A percentile compares a stretch with the other conserved stretches of the same genome.
Evolutionary conservation across 2,113 vertebrate genomes (phyloP).

Genomic region (Nymphicus hollandicus): DNA sequence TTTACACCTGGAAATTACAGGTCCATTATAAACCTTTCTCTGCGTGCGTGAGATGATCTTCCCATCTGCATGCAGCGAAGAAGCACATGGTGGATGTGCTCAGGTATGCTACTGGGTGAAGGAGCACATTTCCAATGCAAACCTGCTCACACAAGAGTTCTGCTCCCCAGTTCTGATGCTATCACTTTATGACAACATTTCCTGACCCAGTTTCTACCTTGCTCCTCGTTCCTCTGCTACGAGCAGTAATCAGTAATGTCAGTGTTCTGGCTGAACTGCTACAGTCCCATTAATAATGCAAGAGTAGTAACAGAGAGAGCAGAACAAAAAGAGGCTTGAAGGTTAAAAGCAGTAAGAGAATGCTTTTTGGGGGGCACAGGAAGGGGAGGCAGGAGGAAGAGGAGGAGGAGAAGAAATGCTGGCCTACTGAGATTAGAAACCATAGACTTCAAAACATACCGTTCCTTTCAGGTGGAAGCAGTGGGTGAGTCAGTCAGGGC

Average conservation of each 20-base stretch:
- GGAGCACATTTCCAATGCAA: neutral
- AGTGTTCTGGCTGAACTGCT: slow-evolving; percentile 55
- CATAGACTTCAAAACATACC: neutral
- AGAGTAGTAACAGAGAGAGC: slow-evolving; percentile 35
- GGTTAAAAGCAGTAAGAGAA: slow-evolving; percentile 69
- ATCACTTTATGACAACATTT: neutral
- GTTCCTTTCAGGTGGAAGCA: slow-evolving; percentile 33
- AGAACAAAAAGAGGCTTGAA: slow-evolving; percentile 58
- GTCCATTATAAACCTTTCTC: neutral
- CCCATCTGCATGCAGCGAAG: neutral
- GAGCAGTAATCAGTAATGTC: slow-evolving; percentile 63
- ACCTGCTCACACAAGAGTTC: neutral
- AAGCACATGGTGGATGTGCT: neutral
- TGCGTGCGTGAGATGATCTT: neutral
- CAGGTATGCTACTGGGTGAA: neutral
- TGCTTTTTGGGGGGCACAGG: neutral
- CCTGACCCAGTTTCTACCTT: slow-evolving; percentile 37
- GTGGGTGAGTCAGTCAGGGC: neutral
- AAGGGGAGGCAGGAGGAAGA: neutral
- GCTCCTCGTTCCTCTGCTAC: slow-evolving; percentile 28
- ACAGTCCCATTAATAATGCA: slow-evolving; percentile 70
- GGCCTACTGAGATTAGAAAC: slow-evolving; percentile 35
- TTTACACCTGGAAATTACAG: neutral
- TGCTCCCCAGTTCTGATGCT: neutral
- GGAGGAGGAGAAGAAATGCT: neutral